Percentiles rank a stretch among this genome's conserved stretches.
Evolutionary conservation across 1,140 invertebrate species (phyloP).

Genomic region (Drosophila cardini): DNA sequence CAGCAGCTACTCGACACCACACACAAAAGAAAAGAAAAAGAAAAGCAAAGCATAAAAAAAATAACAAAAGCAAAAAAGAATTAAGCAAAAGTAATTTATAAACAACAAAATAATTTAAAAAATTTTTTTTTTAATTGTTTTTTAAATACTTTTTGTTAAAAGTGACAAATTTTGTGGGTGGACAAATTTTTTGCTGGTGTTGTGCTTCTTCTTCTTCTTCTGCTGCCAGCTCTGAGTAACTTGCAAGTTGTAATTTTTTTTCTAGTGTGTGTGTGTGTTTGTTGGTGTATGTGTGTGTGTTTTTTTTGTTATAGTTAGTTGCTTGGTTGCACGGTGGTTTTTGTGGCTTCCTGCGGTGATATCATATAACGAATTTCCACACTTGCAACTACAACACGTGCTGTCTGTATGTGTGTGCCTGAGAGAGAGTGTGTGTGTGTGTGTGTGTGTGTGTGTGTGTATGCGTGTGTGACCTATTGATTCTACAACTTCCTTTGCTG

Average conservation of each 20-base stretch:
- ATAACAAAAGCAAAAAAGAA: constrained; percentile 13
- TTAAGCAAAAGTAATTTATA: neutral
- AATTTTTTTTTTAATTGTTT: constrained; percentile 29
- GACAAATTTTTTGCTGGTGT: neutral
- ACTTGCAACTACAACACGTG: constrained; percentile 51
- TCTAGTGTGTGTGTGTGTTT: constrained; percentile 2
- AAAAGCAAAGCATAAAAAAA: constrained; percentile 39
- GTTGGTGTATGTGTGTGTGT: neutral
- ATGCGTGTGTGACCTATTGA: constrained; percentile 70
- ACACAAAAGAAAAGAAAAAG: constrained; percentile 8
- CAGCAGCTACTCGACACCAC: constrained; percentile 19
- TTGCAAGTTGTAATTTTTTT: constrained; percentile 36
- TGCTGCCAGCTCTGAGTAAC: neutral
- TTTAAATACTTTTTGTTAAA: constrained; percentile 37
- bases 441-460: constrained; percentile 3
- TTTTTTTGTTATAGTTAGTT: constrained; percentile 36
- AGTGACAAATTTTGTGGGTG: constrained; percentile 41
- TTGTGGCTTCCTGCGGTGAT: constrained; percentile 76
- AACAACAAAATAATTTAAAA: constrained; percentile 11
- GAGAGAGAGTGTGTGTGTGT: constrained; percentile 22
- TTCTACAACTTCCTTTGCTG: constrained; percentile 63
- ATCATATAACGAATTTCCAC: constrained; percentile 65
- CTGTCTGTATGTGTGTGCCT: constrained; percentile 23
- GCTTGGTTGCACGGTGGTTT: constrained; percentile 33
- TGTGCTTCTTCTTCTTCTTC: constrained; percentile 4